Evolutionary conservation across 2,113 vertebrate species (phyloP).

Genomic region (Nannospalax galili): DNA sequence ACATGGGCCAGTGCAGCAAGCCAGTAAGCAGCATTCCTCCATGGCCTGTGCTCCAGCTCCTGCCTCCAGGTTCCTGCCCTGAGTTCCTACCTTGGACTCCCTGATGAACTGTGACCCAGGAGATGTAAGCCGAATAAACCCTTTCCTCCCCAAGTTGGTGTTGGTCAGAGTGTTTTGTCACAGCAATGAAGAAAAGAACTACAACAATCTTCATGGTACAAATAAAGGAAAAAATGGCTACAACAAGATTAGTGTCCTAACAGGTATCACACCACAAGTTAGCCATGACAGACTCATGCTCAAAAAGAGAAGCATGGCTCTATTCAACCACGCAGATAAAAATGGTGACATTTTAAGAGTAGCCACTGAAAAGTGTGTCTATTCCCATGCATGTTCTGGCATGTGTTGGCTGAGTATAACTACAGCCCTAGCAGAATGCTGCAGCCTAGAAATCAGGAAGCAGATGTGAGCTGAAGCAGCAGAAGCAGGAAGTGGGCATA

Average conservation of each 20-base stretch:
- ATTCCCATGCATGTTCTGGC: not conserved
- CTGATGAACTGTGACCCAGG: too few relatives aligned
- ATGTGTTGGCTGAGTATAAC: not conserved
- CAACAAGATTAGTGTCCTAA: not conserved
- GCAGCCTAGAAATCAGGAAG: not conserved
- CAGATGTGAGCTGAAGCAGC: not conserved
- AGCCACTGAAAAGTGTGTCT: not conserved
- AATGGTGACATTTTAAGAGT: not conserved
- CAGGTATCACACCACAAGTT: not conserved
- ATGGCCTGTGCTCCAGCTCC: too few relatives aligned
- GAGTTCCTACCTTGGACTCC: too few relatives aligned
- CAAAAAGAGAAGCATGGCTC: not conserved
- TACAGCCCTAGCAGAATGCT: not conserved
- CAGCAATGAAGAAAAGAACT: too few relatives aligned
- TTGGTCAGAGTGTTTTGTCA: too few relatives aligned
- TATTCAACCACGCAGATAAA: not conserved
- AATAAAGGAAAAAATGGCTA: not conserved
- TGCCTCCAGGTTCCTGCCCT: too few relatives aligned
- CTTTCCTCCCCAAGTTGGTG: too few relatives aligned
- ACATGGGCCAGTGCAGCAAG: too few relatives aligned
- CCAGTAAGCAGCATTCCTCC: too few relatives aligned
- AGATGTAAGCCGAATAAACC: too few relatives aligned
- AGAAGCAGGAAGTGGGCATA: not conserved
- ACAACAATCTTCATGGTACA: not conserved
- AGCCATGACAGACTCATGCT: not conserved